These are phyloP conservation scores for Nephrotoma appendiculata DNA, from an alignment of 2,888 invertebrate genomes.

Conservation along the genomic window DNA sequence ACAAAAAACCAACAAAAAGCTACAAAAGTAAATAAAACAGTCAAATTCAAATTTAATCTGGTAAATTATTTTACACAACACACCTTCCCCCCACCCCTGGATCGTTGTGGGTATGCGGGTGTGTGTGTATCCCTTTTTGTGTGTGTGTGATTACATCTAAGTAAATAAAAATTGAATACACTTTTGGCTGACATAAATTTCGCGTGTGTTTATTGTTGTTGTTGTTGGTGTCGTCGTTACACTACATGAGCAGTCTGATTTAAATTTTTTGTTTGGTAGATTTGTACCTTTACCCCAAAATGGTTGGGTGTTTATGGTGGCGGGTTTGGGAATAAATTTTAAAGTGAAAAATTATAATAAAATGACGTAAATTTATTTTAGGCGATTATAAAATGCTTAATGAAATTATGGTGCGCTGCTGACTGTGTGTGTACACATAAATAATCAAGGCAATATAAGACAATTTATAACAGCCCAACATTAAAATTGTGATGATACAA, in stretches of 20 bases:
- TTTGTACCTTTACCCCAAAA: neutral
- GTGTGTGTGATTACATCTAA: neutral
- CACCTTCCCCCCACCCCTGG: neutral
- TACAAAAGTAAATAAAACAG: neutral
- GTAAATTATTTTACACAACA: neutral
- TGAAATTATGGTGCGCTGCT: neutral
- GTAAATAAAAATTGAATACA: neutral
- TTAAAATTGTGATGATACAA: too few relatives aligned
- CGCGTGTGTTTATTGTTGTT: neutral
- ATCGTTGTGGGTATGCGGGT: neutral
- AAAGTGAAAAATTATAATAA: neutral
- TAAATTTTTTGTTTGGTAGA: neutral
- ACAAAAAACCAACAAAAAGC: neutral
- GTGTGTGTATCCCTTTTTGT: neutral
- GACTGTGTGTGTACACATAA: neutral
- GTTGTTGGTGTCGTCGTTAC: neutral
- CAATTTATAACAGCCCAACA: too few relatives aligned
- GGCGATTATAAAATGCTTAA: neutral
- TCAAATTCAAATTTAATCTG: neutral
- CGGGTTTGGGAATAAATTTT: neutral
- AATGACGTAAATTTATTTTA: neutral
- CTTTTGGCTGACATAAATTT: neutral
- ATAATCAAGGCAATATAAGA: too few relatives aligned
- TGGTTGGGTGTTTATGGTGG: neutral
- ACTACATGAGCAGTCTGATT: neutral